A percentile compares a stretch with the other conserved stretches of the same genome.
Evolutionary conservation across 1,140 invertebrate species (phyloP).

Genomic region (Plutomurus gul): DNA sequence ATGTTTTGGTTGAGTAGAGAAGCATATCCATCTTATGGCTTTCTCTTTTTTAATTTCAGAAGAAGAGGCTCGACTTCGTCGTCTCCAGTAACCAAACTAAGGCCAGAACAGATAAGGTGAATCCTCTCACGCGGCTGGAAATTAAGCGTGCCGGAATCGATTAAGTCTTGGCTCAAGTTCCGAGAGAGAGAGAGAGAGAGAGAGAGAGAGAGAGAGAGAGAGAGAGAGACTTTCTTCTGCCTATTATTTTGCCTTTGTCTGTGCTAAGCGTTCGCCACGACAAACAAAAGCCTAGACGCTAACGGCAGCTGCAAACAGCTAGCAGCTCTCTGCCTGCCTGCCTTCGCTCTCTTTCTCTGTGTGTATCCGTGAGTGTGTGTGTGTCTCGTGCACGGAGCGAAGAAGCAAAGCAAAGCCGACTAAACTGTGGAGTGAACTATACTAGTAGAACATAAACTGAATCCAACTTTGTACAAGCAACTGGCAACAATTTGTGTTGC

Average conservation of each 20-base stretch:
- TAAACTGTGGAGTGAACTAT: no score
- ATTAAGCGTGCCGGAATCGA: constrained; percentile 22
- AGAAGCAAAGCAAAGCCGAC: no score
- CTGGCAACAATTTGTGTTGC: constrained; percentile 3
- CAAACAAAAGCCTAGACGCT: neutral
- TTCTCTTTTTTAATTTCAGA: neutral
- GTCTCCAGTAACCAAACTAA: neutral
- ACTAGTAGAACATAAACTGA: no score
- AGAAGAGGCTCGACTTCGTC: neutral
- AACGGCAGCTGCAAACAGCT: no score
- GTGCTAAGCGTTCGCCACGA: neutral
- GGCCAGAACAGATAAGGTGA: neutral
- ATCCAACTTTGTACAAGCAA: neutral
- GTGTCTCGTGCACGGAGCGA: no score
- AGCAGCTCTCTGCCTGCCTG: no score
- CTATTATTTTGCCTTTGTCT: neutral
- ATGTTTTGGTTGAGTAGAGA: neutral
- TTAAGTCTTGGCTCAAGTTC: constrained; percentile 12
- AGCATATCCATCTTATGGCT: neutral
- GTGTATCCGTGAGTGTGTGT: no score
- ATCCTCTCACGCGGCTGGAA: neutral
- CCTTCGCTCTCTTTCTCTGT: no score
- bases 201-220: no score
- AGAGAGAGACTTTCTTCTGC: constrained; percentile 3
- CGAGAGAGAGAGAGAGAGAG: no score